Percentiles rank a stretch among this genome's conserved stretches.
phyloP scores from a whole-genome alignment of 1,140 invertebrate genomes.

The Mercenaria mercenaria region DNA sequence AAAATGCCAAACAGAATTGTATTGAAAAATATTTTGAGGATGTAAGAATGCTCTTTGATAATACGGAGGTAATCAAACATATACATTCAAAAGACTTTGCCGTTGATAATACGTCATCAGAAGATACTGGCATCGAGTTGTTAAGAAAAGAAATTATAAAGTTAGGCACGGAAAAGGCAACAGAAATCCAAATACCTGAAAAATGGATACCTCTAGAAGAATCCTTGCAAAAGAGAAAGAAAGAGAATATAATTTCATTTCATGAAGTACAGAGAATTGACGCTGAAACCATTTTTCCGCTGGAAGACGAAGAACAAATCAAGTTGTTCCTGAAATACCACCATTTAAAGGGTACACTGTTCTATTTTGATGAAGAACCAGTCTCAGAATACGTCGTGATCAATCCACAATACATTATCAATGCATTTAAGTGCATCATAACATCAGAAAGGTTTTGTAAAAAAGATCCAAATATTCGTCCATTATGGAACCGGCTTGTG shows the following conservation, averaged over 20 bases:
- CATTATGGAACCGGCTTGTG: neutral
- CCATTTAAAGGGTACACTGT: neutral
- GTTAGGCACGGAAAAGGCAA: neutral
- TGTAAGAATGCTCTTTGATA: neutral
- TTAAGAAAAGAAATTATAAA: neutral
- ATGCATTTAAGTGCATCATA: too few species aligned
- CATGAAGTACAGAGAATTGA: neutral
- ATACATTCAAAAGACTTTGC: constrained; percentile 3
- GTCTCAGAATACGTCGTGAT: neutral
- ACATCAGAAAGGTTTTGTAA: neutral
- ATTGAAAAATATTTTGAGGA: neutral
- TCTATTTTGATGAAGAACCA: neutral
- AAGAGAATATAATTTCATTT: neutral
- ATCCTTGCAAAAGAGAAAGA: neutral
- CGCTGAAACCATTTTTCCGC: neutral
- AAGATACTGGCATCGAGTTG: neutral
- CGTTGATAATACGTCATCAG: neutral
- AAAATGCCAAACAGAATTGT: neutral
- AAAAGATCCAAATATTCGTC: neutral
- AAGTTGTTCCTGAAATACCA: neutral
- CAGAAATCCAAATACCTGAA: neutral
- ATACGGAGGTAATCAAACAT: neutral
- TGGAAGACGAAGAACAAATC: neutral
- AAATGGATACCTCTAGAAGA: constrained; percentile 25
- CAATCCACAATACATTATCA: neutral